Evolutionary conservation across 2,888 invertebrate species (phyloP), one percentile per base, ranked within the genome.

Genomic region (Autographa pulchrina): DNA sequence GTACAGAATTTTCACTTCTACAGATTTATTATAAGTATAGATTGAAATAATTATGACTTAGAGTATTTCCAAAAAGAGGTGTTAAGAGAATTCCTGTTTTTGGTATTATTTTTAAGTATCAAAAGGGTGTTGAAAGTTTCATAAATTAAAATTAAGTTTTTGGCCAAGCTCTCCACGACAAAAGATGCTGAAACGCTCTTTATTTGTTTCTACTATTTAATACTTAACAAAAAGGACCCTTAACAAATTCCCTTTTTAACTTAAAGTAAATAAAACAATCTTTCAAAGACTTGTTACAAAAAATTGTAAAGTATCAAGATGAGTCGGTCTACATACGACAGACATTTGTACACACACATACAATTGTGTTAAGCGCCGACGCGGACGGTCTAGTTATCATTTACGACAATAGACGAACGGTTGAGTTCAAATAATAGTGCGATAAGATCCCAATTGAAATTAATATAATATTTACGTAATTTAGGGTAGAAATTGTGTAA

Each of bases 341-440:
- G 62, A 72, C 74, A 64, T 67, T 38, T 43, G 35, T 31, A 72
- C 54, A 61, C 52, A 38, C 13, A 65, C 56, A 66, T 54, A 54
- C 56, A 52, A 32, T 54, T 68, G 35, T 66, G 20, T 14, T 56
- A 68, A 16, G 48, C 71, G 52, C 32, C 25, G 54, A 5, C 71
- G 52, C 32, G 13, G 54, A 5, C 56, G 14, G 59, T 61, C 77
- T 75, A 85, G 83, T 85, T 80, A 68, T 73, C 70, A 82, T 78
- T 72, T 66, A 59, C 31, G n/a, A 52, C 62, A 72, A 74, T 75
- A 58, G 65, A 41, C 69, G 77, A 69, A 75, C 70, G 74, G 81
- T 66, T 67, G 68, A 66, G 48, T 43, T n/a, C 14, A 1, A 72
- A 70, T 70, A 54, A 9, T 5, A 0, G 63, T 80, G 75, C 77